Conservation (phyloP, 92 coral and sea anemone species). For the Siderastrea siderea region DNA sequence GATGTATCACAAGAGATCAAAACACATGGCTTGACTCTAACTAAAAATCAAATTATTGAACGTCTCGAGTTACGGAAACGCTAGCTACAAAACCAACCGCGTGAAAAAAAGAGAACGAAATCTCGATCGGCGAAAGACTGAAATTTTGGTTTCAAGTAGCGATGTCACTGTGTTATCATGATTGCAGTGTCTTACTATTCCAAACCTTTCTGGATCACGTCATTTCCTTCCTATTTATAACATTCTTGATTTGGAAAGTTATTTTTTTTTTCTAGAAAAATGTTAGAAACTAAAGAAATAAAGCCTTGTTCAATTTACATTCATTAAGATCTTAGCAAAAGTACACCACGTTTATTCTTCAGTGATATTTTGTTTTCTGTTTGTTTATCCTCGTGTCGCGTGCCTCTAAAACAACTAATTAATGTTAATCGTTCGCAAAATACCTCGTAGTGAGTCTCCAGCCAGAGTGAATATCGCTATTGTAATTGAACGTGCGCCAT, state of each 20-base stretch:
- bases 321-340: neutral
- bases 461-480: slow-evolving; percentile 29
- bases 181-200: neutral
- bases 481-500: slow-evolving; percentile 44
- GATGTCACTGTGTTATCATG: neutral
- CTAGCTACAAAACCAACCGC: neutral
- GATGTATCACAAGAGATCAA: neutral
- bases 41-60: neutral
- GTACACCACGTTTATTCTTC: slow-evolving; percentile 12
- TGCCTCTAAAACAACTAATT: slow-evolving; percentile 56
- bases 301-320: neutral
- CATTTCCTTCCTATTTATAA: neutral
- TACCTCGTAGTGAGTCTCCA: slow-evolving; percentile 24
- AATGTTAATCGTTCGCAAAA: slow-evolving; percentile 20
- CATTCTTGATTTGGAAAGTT: neutral
- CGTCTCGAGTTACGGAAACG: neutral
- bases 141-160: too few relatives aligned
- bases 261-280: neutral
- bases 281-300: neutral
- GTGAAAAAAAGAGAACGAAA: neutral
- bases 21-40: slow-evolving; percentile 22
- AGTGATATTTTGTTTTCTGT: slow-evolving; percentile 14
- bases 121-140: too few relatives aligned
- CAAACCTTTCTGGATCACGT: neutral
- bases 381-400: slow-evolving; percentile 56